Base-by-base conservation (phyloP, 2,888 invertebrate species). In the Lasioglossum calceatum region DNA sequence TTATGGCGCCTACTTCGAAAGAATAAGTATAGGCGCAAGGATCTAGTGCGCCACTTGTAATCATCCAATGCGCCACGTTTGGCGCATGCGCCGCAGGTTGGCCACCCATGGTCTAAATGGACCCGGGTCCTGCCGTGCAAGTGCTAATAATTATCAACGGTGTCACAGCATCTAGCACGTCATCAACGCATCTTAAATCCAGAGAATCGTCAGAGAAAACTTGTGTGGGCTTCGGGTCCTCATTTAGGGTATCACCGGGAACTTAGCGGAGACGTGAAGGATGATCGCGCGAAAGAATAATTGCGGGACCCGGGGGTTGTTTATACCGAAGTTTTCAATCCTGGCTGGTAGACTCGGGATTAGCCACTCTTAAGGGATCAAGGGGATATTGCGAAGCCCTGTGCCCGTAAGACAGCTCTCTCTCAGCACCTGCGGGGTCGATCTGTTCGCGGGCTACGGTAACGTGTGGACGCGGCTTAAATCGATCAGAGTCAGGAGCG, bases 401-500 rank as follows among this genome's bases (percentile, higher is more conserved):
- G 75, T 10, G 14, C 27, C 10, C 73, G 73, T 44, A 67, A 64
- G 84, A 81, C 73, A 42, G 75, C 47, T 39, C 32, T 79, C 27
- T 79, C 61, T 14, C 16, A 27, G 67, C 84, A 81, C 72, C 71
- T 81, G 61, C 23, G 19, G 36, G 70, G 36, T 19, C 70, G 70
- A 42, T 70, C 36, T 70, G 19, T 70, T 39, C 39, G 70, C 70
- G 39, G 39, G 70, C 16, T 19, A 58, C 54, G 47, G 36, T 32
- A 36, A 81, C 83, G 86, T 80, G 90, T 86, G 88, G 87, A 90
- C 85, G 91, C 84, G 78, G 86, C 91, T 91, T 91, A 91, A 91
- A 91, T 91, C 91, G 91, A 91, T 91, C 91, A 91, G 79, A 88
- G 87, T 78, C 83, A 89, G 86, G 87, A 88, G 81, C 89, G 86